Evolutionary conservation across 2,888 invertebrate species (phyloP), one percentile per base, ranked within the genome.

Genomic region (Pyrocoelia pectoralis): DNA sequence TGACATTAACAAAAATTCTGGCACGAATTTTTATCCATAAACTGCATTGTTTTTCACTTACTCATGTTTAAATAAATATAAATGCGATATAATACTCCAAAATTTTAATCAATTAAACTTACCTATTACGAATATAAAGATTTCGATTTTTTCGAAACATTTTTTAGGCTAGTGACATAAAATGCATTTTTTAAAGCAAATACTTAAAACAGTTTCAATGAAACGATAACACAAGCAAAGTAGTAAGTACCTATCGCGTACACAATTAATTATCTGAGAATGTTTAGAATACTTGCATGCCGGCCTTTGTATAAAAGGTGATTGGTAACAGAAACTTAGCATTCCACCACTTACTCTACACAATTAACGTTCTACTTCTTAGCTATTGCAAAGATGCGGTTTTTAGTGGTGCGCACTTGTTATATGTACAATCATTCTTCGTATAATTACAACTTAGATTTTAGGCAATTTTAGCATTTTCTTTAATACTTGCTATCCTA

Each of bases 241-340:
- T 6, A 17, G 18, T 17, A 46, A 46, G 1, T 46, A 10, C 15
- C 17, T 46, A 46, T 46, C 46, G 46, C 46, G 17, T 18, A 18
- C 17, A 46, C 15, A 17, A 1, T 17, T 17, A 50, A 24, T 28
- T 28, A 40, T 41, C n/a, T 19, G 38, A 17, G 5, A 52, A 56
- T 51, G 61, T 56, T 51, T 56, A 19, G 38, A 61, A 56, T 52
- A 56, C 28, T 56, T 61, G 56, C 48, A 56, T 40, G 53, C 38
- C 29, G 56, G 48, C 61, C 52, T 56, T 52, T 50, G 10, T 61
- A 61, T 61, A 61, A 56, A 61, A 61, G 53, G 56, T 52, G 52
- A 52, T 61, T 61, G 51, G 52, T 61, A 46, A 46, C 41, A 43
- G 46, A 52, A 51, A 56, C 17, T 56, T 19, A 49, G 49, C 61